Evolutionary conservation across 2,113 vertebrate genomes (phyloP).

Genomic region (Taurulus bubalis): DNA sequence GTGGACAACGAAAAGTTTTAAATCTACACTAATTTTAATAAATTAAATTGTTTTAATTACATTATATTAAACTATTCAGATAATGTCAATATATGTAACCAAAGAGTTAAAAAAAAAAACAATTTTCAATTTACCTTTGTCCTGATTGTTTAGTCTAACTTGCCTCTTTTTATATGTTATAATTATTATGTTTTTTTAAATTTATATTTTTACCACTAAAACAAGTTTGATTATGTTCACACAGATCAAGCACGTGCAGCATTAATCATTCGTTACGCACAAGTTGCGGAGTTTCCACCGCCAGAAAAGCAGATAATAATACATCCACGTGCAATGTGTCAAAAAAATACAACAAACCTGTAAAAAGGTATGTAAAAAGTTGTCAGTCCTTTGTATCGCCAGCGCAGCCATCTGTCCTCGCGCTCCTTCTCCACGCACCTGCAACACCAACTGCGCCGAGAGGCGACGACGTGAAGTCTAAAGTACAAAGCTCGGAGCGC

Average conservation of each 20-base stretch:
- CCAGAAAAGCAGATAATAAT: background rate
- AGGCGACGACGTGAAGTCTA: constrained; percentile 51
- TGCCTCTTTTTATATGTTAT: background rate
- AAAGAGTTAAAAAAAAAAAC: background rate
- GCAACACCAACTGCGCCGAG: constrained; percentile 69
- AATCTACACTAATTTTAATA: background rate
- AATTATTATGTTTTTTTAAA: background rate
- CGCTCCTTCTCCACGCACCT: constrained; percentile 66
- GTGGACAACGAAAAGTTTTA: background rate
- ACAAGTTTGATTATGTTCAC: background rate
- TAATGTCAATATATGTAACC: no score
- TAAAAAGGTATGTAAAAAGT: constrained; percentile 85
- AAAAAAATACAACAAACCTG: constrained; percentile 79
- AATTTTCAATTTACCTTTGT: background rate
- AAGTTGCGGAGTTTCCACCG: background rate
- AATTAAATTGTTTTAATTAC: background rate
- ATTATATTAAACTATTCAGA: background rate
- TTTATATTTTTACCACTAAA: background rate
- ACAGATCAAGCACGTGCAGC: background rate
- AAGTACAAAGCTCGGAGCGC: constrained; percentile 31
- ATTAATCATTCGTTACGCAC: background rate
- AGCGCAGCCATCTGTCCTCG: constrained; percentile 83
- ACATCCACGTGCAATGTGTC: background rate
- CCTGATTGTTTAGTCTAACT: background rate
- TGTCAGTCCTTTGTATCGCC: constrained; percentile 83